Conservation (phyloP, 2,113 vertebrate genomes). For the Atherinomorus stipes region DNA sequence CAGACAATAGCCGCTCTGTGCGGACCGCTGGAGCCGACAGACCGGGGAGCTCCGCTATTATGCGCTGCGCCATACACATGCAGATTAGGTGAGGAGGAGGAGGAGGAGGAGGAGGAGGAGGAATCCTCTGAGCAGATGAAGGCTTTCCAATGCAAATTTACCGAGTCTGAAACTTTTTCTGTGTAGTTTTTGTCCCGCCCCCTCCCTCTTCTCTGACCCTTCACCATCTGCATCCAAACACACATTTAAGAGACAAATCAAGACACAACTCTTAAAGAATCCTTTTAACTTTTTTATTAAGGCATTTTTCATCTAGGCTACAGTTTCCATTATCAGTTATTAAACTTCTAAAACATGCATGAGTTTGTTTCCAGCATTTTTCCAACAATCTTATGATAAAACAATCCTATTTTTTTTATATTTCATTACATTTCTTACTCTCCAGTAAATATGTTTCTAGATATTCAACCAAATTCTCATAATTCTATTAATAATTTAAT, state of each 20-base stretch:
- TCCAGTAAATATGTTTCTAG: constrained; percentile 13
- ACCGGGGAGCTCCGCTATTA: constrained; percentile 70
- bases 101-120: constrained; percentile 25
- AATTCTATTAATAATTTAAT: constrained; percentile 19
- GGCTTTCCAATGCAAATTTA: constrained; percentile 51
- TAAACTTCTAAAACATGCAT: constrained; percentile 27
- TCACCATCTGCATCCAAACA: not conserved
- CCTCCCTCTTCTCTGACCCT: not conserved
- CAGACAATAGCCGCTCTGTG: constrained; percentile 78
- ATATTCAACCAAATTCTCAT: constrained; percentile 27
- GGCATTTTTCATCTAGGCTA: constrained; percentile 12
- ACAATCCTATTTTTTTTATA: constrained; percentile 9
- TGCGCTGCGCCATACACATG: constrained; percentile 78
- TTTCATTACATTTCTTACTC: constrained; percentile 3
- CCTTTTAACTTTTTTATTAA: constrained; percentile 45
- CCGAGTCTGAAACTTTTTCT: constrained; percentile 28
- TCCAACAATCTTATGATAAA: constrained; percentile 22
- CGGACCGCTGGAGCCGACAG: constrained; percentile 74
- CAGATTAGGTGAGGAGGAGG: constrained; percentile 70
- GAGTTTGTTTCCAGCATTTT: constrained; percentile 39
- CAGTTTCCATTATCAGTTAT: constrained; percentile 13
- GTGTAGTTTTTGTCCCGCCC: constrained; percentile 26
- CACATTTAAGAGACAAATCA: constrained; percentile 21
- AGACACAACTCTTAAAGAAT: constrained; percentile 2
- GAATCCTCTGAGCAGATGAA: constrained; percentile 62